phyloP scores from a whole-genome alignment of 2,888 invertebrate species.

The Tenthredo mesomela region DNA sequence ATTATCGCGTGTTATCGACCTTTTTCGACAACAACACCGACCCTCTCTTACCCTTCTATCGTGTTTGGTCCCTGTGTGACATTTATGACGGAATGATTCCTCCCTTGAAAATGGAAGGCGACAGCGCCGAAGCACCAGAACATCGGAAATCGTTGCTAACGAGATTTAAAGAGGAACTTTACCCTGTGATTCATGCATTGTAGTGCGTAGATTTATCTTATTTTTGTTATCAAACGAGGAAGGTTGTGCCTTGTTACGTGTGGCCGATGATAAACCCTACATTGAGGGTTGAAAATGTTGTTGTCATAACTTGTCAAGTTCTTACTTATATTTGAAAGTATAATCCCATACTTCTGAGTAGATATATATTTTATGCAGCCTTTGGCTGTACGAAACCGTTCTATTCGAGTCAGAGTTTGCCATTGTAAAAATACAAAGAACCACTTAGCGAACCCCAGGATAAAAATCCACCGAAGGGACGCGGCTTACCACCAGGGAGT shows the following conservation, averaged over 20 bases:
- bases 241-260: not conserved
- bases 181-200: not conserved
- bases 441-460: constrained; percentile 45
- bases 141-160: constrained; percentile 31
- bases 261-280: not conserved
- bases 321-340: constrained; percentile 19
- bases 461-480: constrained; percentile 30
- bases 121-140: constrained; percentile 16
- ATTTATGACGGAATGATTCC: constrained; percentile 33
- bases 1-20: constrained; percentile 33
- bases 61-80: constrained; percentile 9
- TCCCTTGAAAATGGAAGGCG: constrained; percentile 1
- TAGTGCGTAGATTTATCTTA: not conserved
- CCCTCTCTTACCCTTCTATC: not conserved
- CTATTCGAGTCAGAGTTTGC: constrained; percentile 45
- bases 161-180: constrained; percentile 11
- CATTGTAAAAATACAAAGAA: constrained; percentile 48
- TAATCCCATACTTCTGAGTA: not conserved
- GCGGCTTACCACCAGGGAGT: constrained; percentile 40
- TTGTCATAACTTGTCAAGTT: constrained; percentile 25
- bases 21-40: not conserved
- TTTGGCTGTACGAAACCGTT: constrained; percentile 24
- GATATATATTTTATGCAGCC: constrained; percentile 15
- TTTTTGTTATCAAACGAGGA: not conserved
- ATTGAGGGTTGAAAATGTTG: not conserved